Base-by-base conservation (phyloP, 2,113 vertebrate species). In the Ciconia boyciana region DNA sequence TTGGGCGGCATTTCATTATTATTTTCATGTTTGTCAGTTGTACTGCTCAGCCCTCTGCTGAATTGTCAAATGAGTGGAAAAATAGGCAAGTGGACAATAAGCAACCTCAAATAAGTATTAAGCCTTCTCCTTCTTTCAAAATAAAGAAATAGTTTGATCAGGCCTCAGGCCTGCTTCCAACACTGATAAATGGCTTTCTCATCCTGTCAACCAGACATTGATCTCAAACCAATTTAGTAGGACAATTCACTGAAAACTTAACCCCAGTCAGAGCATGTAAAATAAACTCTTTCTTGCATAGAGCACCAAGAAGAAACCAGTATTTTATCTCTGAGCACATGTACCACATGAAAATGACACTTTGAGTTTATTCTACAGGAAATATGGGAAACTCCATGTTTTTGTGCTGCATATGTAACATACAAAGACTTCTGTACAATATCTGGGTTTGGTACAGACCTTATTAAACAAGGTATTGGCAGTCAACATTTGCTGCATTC, bases 201-300 rank as follows among this genome's bases (percentile, higher is more conserved):
- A 46, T 71, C 78, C 89, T 95, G 89, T 78, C 96, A 97, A 89
- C 54, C 75, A 96, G 89, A 94, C 75, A 62, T 49, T 84, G 93
- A 97, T 95, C 62, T 88, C 90, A 91, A 97, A 93, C 54, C 84
- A 97, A 83, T 79, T 93, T 93, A 97, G 86, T 39, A 90, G 60
- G 93, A 97, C 93, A 93, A 96, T 39, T 93, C 93, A 96, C 54
- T 83, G 91, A 96, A 92, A 96, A 90, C 13, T 25, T 77, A 54
- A 49, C 66, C 75, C 17, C 20, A 60, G 44, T 54, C 51, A 68
- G 57, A 90, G 32, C 22, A 88, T 4, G 3, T n/a, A 79, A 76
- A 92, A 91, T 51, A 51, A 89, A 34, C 16, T 57, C 44, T 26
- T 14, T 48, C 60, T 49, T 57, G 4, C 49, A 71, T 6, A 57